A percentile compares a stretch with the other conserved stretches of the same genome.
phyloP scores from a whole-genome alignment of 2,797 vertebrate species.

The Accipiter minullus region DNA sequence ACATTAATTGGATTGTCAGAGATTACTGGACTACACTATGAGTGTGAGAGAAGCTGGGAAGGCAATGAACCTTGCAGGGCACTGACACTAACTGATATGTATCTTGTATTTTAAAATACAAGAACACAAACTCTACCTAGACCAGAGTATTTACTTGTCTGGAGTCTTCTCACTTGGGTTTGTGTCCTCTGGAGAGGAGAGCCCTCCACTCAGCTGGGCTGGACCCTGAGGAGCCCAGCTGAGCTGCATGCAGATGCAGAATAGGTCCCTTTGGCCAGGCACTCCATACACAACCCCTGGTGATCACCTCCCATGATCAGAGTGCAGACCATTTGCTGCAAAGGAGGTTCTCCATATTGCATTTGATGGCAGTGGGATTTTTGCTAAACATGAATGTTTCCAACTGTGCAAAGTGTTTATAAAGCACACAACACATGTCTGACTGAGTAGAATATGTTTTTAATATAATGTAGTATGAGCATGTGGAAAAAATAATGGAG shows the following conservation, averaged over 20 bases:
- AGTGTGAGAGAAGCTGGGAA: background rate
- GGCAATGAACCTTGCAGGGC: background rate
- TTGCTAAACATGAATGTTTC: conserved; percentile 40
- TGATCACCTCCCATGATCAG: background rate
- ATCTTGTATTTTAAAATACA: background rate
- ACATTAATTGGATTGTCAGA: background rate
- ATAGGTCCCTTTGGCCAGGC: background rate
- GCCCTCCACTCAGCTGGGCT: background rate
- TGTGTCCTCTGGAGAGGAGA: background rate
- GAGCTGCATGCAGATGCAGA: background rate
- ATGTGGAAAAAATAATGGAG: conserved; percentile 57
- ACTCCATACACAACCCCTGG: background rate
- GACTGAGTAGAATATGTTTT: conserved; percentile 25
- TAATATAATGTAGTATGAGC: background rate
- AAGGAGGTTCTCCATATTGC: background rate
- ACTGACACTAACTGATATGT: background rate
- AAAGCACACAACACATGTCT: conserved; percentile 35
- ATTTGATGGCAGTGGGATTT: background rate
- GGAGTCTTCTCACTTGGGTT: background rate
- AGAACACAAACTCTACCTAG: background rate
- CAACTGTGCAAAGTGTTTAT: conserved; percentile 45
- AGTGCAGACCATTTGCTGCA: background rate
- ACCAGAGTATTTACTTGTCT: background rate
- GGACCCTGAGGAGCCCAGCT: background rate
- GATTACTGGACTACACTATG: background rate